Percentiles rank a stretch among this genome's conserved stretches.
Conservation (phyloP, 2,888 invertebrate genomes). For the Homarus gammarus region DNA sequence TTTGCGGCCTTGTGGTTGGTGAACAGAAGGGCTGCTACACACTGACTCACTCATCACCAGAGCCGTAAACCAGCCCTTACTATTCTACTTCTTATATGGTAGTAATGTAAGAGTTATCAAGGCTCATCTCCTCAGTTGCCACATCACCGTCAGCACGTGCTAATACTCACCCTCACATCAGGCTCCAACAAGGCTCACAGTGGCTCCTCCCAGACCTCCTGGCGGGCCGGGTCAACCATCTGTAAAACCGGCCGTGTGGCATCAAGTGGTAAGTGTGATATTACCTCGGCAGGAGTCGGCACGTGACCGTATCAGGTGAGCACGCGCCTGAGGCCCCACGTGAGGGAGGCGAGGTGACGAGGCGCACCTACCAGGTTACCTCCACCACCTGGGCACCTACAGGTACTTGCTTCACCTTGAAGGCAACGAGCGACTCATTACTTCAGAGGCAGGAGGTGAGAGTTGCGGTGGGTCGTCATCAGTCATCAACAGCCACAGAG, state of each 20-base stretch:
- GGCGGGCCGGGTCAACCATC: background rate
- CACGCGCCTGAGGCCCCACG: conserved; percentile 40
- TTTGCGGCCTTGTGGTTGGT: background rate
- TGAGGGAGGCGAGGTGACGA: background rate
- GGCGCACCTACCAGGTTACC: conserved; percentile 1
- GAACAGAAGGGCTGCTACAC: too few species aligned
- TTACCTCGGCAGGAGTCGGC: conserved; percentile 16
- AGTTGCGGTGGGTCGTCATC: background rate
- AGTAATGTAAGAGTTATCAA: background rate
- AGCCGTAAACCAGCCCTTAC: background rate
- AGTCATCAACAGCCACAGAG: background rate
- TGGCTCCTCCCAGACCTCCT: background rate
- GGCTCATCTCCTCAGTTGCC: background rate
- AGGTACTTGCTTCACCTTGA: background rate
- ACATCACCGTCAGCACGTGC: background rate
- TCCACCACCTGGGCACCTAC: background rate
- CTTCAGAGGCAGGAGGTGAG: background rate
- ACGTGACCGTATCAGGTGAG: conserved; percentile 59
- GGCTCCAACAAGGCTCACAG: background rate
- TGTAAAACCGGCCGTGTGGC: conserved; percentile 16
- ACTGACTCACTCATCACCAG: background rate
- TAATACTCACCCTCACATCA: conserved; percentile 1
- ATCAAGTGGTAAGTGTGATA: background rate
- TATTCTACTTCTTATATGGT: background rate
- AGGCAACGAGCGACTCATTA: background rate